Evolutionary conservation across 2,888 invertebrate genomes (phyloP), one percentile per base, ranked within the genome.

Genomic region (Stratiomys singularior): DNA sequence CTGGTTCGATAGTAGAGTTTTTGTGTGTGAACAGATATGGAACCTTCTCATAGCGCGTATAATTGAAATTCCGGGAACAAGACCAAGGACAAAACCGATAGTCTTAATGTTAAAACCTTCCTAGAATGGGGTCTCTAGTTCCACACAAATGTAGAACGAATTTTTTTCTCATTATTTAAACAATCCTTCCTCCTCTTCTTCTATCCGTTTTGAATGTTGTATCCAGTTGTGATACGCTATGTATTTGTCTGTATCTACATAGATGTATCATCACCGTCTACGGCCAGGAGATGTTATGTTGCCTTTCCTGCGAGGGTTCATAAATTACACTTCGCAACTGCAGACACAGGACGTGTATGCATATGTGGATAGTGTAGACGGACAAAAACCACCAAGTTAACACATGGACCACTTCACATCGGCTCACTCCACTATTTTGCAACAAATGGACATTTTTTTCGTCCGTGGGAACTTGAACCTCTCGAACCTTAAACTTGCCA

Each of bases 331-430:
- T 64, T 30, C 25, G 64, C 64, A 7, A 28, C 30, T 27, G 13
- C 18, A 27, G n/a, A n/a, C 27, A 30, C 9, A 60, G 58, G 58
- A 60, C 58, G 23, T 7, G 58, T 3, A 60, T 13, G 52, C 13
- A 52, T 18, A 13, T 15, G 60, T n/a, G n/a, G n/a, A 60, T 7
- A 28, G 3, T 64, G 64, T 25, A 25, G 28, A 27, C 30, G n/a
- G 30, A 30, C 64, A 64, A 64, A 18, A 1, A 64, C 28, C 64
- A 64, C 1, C 25, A 64, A 30, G 28, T 15, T 27, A 27, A 28
- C 23, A 64, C n/a, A 30, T 30, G 30, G 64, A 64, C 64, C 28
- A 64, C 64, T 64, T 64, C 64, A 64, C 64, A 64, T 27, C 15
- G 11, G 11, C 30, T 11, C 64, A 30, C 1, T 64, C n/a, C 7